Evolutionary conservation across 2,888 invertebrate species (phyloP).

Genomic region (Polietes domitor): DNA sequence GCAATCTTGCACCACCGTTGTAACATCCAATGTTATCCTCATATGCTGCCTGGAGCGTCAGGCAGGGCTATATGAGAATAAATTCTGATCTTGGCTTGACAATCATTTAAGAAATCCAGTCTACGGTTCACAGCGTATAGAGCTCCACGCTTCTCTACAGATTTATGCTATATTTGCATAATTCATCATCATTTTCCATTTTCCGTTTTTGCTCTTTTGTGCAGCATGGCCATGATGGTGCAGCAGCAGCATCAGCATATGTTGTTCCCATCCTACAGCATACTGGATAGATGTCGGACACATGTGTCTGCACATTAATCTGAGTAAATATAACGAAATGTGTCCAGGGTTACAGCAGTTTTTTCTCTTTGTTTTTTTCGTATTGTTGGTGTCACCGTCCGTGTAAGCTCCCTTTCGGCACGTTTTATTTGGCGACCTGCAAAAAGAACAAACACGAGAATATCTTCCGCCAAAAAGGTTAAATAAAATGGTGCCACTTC

Average conservation of each 20-base stretch:
- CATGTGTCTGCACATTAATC: conserved; percentile 22
- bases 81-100: conserved; percentile 12
- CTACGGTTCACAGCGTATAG: too few species aligned
- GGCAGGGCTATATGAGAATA: not conserved
- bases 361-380: not conserved
- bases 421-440: conserved; percentile 32
- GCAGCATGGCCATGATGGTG: conserved; percentile 9
- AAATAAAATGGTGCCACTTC: not conserved
- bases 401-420: not conserved
- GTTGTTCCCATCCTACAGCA: conserved; percentile 11
- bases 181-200: not conserved
- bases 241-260: too few species aligned
- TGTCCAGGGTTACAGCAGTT: not conserved
- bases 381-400: not conserved
- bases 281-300: not conserved
- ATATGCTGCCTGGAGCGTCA: too few species aligned
- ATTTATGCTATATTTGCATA: not conserved
- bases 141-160: not conserved
- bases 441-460: not conserved
- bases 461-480: not conserved
- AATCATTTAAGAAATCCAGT: not conserved
- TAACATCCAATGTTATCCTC: too few species aligned
- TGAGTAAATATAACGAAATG: conserved; percentile 29
- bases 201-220: not conserved
- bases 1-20: too few species aligned